Evolutionary conservation across 2,797 vertebrate species (phyloP), one percentile per base, ranked within the genome.

Genomic region (Tragopan temminckii): DNA sequence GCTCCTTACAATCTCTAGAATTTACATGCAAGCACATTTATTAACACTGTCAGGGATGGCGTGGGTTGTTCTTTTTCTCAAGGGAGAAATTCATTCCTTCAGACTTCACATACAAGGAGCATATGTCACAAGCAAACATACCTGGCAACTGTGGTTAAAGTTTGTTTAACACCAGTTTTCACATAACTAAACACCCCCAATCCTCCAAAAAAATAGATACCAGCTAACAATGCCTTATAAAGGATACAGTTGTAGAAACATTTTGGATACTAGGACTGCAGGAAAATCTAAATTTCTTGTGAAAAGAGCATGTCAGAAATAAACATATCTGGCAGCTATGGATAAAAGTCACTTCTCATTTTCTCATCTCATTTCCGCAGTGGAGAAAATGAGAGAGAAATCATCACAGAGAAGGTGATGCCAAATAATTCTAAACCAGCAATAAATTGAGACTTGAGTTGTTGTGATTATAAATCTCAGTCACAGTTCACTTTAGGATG

Each of bases 391-490:
- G 42, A 43, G 42, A 43, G 42, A 43, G 42, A 43, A 19, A 43
- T 43, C 42, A 43, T 17, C 42, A 43, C 42, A 17, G 62, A 71
- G 45, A 45, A 63, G 62, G 38, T 57, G 59, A 79, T 92, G 68
- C 67, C 57, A 91, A 91, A 92, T 84, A n/a, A 83, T 72, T 93
- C 91, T 62, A 86, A 27, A 57, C 5, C 23, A 70, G 63, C 63
- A 86, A 66, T 53, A 63, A 46, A 52, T 50, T 31, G 2, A 62
- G 46, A 15, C 68, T 76, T 78, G 33, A 69, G 38, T 69, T 70
- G 61, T 31, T 33, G 46, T 70, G 45, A 43, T 53, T 52, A 48
- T 74, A 84, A 63, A 55, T 83, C 63, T 55, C 48, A 59, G 46
- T 53, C 80, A 83, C 53, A 48, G 36, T 59, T 93, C 80, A 67